Evolutionary conservation across 2,113 vertebrate species (phyloP).

Genomic region (Nannobrachium achirus): DNA sequence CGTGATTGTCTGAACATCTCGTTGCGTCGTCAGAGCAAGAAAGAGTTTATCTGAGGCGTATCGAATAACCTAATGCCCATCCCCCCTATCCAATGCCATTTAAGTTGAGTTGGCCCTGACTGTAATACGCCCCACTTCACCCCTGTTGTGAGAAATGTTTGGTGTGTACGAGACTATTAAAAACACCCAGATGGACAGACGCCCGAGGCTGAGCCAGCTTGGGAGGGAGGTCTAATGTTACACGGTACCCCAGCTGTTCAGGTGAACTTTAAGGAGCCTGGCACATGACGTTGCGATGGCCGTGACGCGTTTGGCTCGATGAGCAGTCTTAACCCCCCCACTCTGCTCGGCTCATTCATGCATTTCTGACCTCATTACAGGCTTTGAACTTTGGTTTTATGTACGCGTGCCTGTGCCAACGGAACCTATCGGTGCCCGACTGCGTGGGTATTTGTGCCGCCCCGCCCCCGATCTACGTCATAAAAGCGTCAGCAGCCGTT

Average conservation of each 20-base stretch:
- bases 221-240: constrained; percentile 20
- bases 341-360: constrained; percentile 14
- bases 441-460: constrained; percentile 9
- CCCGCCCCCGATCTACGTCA: constrained; percentile 45
- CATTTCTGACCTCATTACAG: constrained; percentile 1
- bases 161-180: constrained; percentile 19
- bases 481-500: constrained; percentile 31
- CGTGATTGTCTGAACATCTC: not conserved
- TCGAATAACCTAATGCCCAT: constrained; percentile 36
- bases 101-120: constrained; percentile 14
- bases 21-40: not conserved
- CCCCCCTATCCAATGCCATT: constrained; percentile 29
- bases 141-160: not conserved
- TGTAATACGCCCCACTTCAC: constrained; percentile 27
- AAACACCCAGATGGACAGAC: constrained; percentile 5
- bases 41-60: constrained; percentile 13
- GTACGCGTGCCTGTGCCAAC: constrained; percentile 27
- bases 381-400: constrained; percentile 33
- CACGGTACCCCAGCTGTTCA: constrained; percentile 52
- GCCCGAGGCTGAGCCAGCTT: not conserved
- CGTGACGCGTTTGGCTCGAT: constrained; percentile 11
- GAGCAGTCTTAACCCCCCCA: constrained; percentile 20
- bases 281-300: not conserved
- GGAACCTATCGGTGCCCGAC: constrained; percentile 52
- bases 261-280: constrained; percentile 51